Conservation (phyloP, 2,888 invertebrate genomes). For the Thysanoteuthis rhombus region DNA sequence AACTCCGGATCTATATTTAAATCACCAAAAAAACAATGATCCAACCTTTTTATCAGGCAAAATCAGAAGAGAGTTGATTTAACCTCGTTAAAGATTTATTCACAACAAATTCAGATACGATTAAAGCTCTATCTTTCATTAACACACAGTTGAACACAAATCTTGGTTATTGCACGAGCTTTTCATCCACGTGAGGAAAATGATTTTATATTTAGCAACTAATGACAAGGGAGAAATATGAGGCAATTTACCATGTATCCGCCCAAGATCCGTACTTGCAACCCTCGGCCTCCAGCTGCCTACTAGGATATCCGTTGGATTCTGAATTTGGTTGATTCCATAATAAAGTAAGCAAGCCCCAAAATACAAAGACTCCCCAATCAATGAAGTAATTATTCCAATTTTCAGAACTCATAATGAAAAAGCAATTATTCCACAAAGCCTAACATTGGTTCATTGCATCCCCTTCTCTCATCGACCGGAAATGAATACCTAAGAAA, state of each 20-base stretch:
- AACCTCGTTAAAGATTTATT: too few relatives aligned
- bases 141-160: background rate
- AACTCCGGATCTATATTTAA: too few relatives aligned
- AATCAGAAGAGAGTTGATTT: too few relatives aligned
- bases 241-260: background rate
- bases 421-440: background rate
- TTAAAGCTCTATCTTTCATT: too few relatives aligned
- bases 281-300: background rate
- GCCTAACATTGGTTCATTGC: background rate
- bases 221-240: background rate
- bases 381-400: background rate
- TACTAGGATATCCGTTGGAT: background rate
- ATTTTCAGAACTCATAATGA: background rate
- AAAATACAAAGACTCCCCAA: background rate
- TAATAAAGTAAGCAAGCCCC: background rate
- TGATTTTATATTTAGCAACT: background rate
- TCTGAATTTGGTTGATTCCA: background rate
- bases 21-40: too few relatives aligned
- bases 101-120: too few relatives aligned
- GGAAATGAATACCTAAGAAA: background rate
- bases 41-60: too few relatives aligned
- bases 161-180: background rate
- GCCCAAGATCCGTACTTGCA: background rate
- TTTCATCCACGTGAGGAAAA: background rate
- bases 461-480: background rate